These are phyloP conservation scores for Octomys mimax DNA, from an alignment of 2,797 vertebrate species.

Conservation along the genomic window DNA sequence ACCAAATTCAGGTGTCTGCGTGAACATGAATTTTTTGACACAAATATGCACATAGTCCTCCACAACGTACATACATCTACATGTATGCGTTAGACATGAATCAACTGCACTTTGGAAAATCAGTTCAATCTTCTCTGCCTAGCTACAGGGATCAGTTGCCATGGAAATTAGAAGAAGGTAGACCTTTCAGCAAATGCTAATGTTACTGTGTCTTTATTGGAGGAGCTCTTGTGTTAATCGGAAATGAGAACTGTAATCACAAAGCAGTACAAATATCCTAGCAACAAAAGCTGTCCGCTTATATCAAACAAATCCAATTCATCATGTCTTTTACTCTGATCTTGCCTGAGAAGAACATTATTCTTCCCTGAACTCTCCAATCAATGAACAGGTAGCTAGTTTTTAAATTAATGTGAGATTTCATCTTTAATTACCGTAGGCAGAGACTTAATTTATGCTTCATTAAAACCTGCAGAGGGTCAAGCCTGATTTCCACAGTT, in stretches of 20 bases:
- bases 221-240: conserved; percentile 85
- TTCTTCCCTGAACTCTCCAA: conserved; percentile 30
- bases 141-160: conserved; percentile 84
- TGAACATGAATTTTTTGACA: conserved; percentile 4
- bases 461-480: conserved; percentile 52
- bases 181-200: conserved; percentile 82
- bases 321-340: conserved; percentile 81
- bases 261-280: conserved; percentile 79
- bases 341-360: conserved; percentile 45
- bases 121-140: conserved; percentile 82
- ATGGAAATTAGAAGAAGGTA: conserved; percentile 85
- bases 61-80: conserved; percentile 1
- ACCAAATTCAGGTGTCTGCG: neutral
- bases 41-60: neutral
- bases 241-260: conserved; percentile 84
- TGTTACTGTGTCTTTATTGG: conserved; percentile 84
- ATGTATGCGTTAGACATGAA: conserved; percentile 49
- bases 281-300: conserved; percentile 85
- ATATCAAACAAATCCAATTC: conserved; percentile 69
- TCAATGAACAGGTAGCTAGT: conserved; percentile 33
- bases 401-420: conserved; percentile 50
- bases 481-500: conserved; percentile 65
- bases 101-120: conserved; percentile 65
- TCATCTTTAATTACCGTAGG: conserved; percentile 77
- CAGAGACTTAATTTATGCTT: conserved; percentile 73